Evolutionary conservation across 2,113 vertebrate genomes (phyloP).

Genomic region (Zosterops hypoxanthus): DNA sequence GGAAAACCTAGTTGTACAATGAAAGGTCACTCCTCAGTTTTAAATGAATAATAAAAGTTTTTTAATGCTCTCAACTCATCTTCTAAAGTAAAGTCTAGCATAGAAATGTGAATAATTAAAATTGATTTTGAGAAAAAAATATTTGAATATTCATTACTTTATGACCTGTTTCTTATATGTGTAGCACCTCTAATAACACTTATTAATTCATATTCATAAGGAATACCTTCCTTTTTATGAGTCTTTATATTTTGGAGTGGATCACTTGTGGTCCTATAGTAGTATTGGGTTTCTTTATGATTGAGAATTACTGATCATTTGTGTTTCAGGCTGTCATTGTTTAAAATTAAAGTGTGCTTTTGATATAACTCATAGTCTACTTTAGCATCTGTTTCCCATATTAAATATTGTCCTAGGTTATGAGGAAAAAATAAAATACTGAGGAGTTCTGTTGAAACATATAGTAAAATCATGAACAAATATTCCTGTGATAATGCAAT

Average conservation of each 20-base stretch:
- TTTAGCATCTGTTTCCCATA: constrained; percentile 31
- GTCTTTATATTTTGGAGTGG: background rate
- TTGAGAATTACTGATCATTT: background rate
- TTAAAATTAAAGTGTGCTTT: background rate
- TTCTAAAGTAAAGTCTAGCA: background rate
- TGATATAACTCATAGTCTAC: background rate
- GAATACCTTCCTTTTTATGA: background rate
- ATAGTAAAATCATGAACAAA: constrained; percentile 22
- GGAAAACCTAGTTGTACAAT: background rate
- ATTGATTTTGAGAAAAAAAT: background rate
- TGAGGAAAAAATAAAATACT: background rate
- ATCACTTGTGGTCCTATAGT: background rate
- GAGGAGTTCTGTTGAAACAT: constrained; percentile 13
- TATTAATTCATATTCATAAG: background rate
- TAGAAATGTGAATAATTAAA: background rate
- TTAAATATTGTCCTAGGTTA: background rate
- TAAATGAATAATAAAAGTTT: background rate
- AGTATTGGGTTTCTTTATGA: background rate
- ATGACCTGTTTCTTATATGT: background rate
- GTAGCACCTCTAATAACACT: background rate
- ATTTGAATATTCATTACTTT: background rate
- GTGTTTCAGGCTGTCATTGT: background rate
- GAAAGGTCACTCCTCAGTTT: background rate
- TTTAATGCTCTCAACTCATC: background rate
- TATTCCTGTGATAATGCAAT: constrained; percentile 42